Conservation (phyloP, 2,888 invertebrate genomes). For the Drosophila algonquin region DNA sequence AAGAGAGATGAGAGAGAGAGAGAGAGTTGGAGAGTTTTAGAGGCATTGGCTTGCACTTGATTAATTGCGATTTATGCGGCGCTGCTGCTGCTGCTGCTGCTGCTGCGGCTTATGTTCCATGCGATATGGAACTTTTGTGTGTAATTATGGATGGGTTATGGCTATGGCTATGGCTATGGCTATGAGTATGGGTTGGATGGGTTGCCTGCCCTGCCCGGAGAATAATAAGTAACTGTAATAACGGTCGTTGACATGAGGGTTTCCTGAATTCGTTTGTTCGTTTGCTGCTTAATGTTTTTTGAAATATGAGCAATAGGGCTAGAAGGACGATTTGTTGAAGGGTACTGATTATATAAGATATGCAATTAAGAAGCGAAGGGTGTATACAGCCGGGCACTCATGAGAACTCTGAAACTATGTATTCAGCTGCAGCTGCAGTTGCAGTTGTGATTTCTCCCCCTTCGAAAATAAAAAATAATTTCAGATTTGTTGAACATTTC, state of each 20-base stretch:
- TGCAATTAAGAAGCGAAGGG: conserved; percentile 12
- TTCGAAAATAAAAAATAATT: neutral
- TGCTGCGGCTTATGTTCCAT: conserved; percentile 61
- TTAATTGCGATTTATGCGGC: conserved; percentile 77
- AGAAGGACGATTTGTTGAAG: conserved; percentile 5
- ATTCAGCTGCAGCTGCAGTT: conserved; percentile 18
- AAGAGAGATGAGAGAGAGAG: conserved; percentile 14
- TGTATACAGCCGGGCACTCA: neutral
- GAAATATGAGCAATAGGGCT: conserved; percentile 54
- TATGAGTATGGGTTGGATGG: neutral
- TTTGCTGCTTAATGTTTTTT: conserved; percentile 19
- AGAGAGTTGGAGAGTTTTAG: conserved; percentile 41
- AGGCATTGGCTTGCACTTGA: conserved; percentile 78
- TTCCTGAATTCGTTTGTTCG: conserved; percentile 15
- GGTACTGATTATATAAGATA: conserved; percentile 19
- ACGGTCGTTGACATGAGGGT: conserved; percentile 64
- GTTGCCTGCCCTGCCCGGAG: conserved; percentile 6
- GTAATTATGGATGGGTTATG: conserved; percentile 61
- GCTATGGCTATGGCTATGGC: neutral
- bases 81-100: conserved; percentile 19
- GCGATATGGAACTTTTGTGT: conserved; percentile 60
- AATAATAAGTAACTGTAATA: conserved; percentile 40
- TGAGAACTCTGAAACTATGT: conserved; percentile 22
- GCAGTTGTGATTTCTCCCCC: neutral
- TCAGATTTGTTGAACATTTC: neutral